Conservation (phyloP, 2,888 invertebrate species). For the Chirona hameri region DNA sequence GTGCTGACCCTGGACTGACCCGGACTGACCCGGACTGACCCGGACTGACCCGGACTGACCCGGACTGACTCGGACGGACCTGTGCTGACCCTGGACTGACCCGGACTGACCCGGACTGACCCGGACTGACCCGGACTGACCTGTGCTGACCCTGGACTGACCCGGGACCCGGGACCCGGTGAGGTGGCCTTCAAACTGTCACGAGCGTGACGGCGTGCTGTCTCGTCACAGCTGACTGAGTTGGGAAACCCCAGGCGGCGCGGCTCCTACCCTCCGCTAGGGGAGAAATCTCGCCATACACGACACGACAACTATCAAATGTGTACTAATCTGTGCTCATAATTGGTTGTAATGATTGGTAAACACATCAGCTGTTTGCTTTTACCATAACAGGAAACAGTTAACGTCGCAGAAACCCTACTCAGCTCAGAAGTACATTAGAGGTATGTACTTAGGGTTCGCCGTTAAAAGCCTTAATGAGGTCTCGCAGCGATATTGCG, state of each 20-base stretch:
- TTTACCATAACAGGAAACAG: no score
- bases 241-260: not conserved
- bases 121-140: not conserved
- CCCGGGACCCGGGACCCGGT: not conserved
- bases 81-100: not conserved
- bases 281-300: not conserved
- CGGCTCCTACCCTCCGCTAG: not conserved
- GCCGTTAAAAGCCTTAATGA: no score
- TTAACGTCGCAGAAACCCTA: no score
- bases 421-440: no score
- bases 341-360: no score
- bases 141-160: not conserved
- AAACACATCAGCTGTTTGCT: no score
- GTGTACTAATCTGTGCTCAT: no score
- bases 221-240: not conserved
- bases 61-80: not conserved
- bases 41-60: not conserved
- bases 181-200: not conserved
- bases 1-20: not conserved
- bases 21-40: not conserved
- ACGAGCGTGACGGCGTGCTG: not conserved
- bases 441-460: no score
- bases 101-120: not conserved
- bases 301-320: no score
- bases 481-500: no score